Base-by-base conservation (phyloP, 1,140 invertebrate species). In the Archivesica marissinica region DNA sequence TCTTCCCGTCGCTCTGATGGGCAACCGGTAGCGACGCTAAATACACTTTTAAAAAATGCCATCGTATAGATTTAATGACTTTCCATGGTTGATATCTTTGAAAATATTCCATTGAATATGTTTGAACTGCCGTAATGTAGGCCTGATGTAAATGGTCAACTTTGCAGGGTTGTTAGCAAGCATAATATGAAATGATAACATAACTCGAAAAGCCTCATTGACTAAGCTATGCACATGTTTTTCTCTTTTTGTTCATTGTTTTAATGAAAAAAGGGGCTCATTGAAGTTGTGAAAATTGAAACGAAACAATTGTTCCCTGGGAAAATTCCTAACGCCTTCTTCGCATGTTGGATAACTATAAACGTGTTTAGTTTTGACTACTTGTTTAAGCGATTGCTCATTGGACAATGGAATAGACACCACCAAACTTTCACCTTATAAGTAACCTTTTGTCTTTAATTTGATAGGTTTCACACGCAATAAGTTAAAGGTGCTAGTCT, bases 381-480 rank as follows among this genome's bases (percentile, higher is more conserved):
- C 25, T 64, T 15, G 33, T 4, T 35, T 64, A 25, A 35, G 9
- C 30, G 20, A 72, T 72, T 72, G 68, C 50, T 72, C 13, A 30
- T 13, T 72, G 68, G 68, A 72, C 68, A 72, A 72, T 28, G 44
- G 25, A 7, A 33, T 30, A n/a, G 39, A 47, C 59, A 76, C 39
- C 9, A n/a, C 20, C 35, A 76, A 56, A 76, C 74, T 76, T 76
- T 76, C 44, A 79, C 77, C 77, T 66, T 64, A 33, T 44, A 79
- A 50, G 28, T 64, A 64, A 50, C 56, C 39, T 52, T 33, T 79
- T 79, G 77, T 79, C 77, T 79, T 66, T 47, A 76, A 76, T 33
- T 79, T 79, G 77, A 79, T 44, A 79, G 35, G 38, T 79, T 79
- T 79, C 59, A 79, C 77, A 79, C 61, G 9, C 4, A 7, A 64